phyloP scores from a whole-genome alignment of 1,140 invertebrate genomes.

The Homarus americanus region DNA sequence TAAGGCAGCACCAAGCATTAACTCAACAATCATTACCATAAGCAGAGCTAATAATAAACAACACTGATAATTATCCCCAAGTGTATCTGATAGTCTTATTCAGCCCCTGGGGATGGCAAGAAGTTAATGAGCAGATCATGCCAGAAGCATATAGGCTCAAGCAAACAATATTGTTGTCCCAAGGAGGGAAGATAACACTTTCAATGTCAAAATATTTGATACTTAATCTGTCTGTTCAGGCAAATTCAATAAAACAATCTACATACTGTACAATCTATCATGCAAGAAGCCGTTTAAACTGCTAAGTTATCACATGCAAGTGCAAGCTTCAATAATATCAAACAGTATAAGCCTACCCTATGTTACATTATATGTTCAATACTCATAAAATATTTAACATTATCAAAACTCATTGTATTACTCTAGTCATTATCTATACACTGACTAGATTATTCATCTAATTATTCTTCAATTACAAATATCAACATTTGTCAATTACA shows the following conservation, averaged over 20 bases:
- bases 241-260: conserved; percentile 20
- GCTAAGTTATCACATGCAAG: conserved; percentile 39
- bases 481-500: conserved; percentile 17
- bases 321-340: conserved; percentile 32
- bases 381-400: conserved; percentile 45
- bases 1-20: conserved; percentile 24
- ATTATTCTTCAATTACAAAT: conserved; percentile 26
- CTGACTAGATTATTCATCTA: conserved; percentile 37
- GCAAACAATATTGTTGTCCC: conserved; percentile 5
- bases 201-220: background rate
- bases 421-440: conserved; percentile 17
- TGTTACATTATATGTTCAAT: conserved; percentile 16
- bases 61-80: background rate
- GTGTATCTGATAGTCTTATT: background rate
- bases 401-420: conserved; percentile 26
- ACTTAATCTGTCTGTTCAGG: background rate
- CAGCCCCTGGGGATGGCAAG: background rate
- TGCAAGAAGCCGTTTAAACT: conserved; percentile 47
- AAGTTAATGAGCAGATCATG: conserved; percentile 24
- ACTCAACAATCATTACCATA: conserved; percentile 23
- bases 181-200: background rate
- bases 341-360: conserved; percentile 27
- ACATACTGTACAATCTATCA: conserved; percentile 38
- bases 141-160: conserved; percentile 42
- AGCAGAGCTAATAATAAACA: background rate